Evolutionary conservation across 2,888 invertebrate genomes (phyloP).

Genomic region (Amiota minor): DNA sequence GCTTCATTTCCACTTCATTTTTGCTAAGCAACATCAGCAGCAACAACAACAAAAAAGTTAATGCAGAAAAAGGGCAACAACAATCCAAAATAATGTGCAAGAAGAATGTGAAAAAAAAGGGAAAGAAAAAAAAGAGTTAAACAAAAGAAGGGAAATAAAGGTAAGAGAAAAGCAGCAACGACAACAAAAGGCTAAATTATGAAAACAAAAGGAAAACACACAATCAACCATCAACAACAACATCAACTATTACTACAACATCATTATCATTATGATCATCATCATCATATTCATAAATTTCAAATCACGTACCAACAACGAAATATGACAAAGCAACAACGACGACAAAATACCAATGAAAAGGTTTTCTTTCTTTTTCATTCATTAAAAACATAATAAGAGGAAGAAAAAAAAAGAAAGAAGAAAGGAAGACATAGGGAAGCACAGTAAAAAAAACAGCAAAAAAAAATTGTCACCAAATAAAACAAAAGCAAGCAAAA

Average conservation of each 20-base stretch:
- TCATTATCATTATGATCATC: background rate
- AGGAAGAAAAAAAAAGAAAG: no score
- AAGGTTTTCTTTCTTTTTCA: no score
- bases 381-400: no score
- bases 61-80: conserved; percentile 29
- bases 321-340: conserved; percentile 22
- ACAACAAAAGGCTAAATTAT: background rate
- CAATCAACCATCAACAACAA: no score
- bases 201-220: conserved; percentile 13
- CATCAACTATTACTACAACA: background rate
- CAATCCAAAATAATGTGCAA: conserved; percentile 8
- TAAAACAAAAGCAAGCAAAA: no score
- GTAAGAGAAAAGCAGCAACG: background rate
- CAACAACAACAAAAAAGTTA: background rate
- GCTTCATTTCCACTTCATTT: conserved; percentile 4
- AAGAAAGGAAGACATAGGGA: no score
- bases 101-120: conserved; percentile 13
- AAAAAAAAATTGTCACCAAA: no score
- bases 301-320: conserved; percentile 63
- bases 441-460: no score
- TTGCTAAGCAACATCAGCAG: background rate
- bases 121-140: conserved; percentile 7
- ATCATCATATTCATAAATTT: conserved; percentile 56
- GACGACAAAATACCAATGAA: conserved; percentile 43
- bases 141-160: conserved; percentile 18